Percentiles rank a stretch among this genome's conserved stretches.
phyloP scores from a whole-genome alignment of 2,113 vertebrate species.

The Dipodomys stephensi region DNA sequence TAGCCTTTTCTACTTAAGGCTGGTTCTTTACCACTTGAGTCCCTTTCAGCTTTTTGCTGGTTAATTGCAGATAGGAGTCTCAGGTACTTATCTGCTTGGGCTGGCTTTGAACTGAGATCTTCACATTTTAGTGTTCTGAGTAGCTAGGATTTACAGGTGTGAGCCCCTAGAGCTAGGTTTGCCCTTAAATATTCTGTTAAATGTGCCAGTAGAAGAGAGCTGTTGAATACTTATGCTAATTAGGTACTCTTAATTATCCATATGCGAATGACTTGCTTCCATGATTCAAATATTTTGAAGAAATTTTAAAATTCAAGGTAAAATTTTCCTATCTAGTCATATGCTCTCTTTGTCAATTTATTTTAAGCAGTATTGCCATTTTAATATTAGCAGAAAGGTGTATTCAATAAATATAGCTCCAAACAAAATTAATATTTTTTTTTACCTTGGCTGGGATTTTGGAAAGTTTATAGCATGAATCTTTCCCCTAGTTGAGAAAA shows the following conservation, averaged over 20 bases:
- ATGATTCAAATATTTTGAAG: constrained; percentile 11
- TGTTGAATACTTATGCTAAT: neutral
- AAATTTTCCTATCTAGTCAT: neutral
- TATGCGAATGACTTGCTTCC: constrained; percentile 19
- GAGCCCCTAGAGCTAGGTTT: no score
- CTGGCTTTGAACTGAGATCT: no score
- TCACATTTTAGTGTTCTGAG: no score
- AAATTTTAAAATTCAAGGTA: constrained; percentile 35
- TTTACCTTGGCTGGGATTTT: constrained; percentile 2
- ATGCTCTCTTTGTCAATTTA: neutral
- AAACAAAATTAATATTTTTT: neutral
- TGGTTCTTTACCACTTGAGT: no score
- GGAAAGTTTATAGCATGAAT: neutral
- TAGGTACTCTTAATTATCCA: neutral
- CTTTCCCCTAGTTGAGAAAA: neutral
- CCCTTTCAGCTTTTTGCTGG: no score
- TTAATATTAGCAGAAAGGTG: constrained; percentile 37
- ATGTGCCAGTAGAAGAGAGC: neutral
- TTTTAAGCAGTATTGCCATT: constrained; percentile 22
- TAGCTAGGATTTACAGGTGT: no score
- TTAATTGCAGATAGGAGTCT: no score
- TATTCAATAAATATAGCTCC: neutral
- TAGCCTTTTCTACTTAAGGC: no score
- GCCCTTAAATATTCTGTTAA: constrained; percentile 36
- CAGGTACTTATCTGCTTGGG: no score